Conservation (phyloP, 2,113 vertebrate genomes). For the Nothoprocta perdicaria region DNA sequence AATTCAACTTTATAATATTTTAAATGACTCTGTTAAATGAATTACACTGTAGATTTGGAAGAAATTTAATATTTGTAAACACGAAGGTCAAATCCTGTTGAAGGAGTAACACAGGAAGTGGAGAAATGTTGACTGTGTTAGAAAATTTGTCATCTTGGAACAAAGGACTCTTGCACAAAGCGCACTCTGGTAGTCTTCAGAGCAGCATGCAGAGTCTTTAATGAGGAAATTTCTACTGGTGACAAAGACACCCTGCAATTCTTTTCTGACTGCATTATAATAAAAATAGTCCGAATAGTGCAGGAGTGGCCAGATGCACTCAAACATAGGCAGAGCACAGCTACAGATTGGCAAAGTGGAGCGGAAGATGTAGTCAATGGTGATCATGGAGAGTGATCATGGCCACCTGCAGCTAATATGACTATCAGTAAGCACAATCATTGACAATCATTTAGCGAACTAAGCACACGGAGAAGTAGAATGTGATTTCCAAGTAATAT, state of each 20-base stretch:
- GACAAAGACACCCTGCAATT: not conserved
- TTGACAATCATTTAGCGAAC: not conserved
- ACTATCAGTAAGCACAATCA: not conserved
- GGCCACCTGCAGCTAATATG: not conserved
- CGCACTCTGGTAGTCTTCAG: not conserved
- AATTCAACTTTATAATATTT: not conserved
- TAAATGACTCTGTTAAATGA: not conserved
- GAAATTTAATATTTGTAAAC: not conserved
- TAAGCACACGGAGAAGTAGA: not conserved
- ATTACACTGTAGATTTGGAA: not conserved
- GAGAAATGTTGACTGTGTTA: not conserved
- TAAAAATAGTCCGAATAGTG: not conserved
- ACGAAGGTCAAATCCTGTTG: not conserved
- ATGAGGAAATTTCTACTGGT: not conserved
- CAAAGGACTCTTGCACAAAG: not conserved
- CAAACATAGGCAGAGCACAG: not conserved
- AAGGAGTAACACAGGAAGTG: rapidly evolving
- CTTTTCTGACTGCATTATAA: not conserved
- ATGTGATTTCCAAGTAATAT: not conserved
- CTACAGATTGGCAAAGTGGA: not conserved
- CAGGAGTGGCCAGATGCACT: not conserved
- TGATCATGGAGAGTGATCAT: not conserved
- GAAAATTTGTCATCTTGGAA: not conserved
- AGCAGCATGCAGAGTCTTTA: not conserved
- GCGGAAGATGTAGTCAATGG: not conserved